These are phyloP conservation scores for Halictus ligatus DNA, from an alignment of 2,888 invertebrate species.

Conservation along the genomic window DNA sequence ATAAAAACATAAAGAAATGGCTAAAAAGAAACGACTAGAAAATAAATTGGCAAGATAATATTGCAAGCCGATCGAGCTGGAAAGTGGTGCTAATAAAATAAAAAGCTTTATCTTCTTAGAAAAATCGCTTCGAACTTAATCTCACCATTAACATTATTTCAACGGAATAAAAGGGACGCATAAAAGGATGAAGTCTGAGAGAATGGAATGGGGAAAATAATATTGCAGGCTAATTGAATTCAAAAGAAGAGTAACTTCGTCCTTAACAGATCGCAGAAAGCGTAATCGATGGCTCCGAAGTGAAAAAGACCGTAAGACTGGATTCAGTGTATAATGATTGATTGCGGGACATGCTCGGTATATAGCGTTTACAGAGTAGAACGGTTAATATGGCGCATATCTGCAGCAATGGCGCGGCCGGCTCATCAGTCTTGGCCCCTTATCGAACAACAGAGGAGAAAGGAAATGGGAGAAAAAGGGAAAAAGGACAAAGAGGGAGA, in stretches of 20 bases:
- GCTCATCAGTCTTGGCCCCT: constrained; percentile 13
- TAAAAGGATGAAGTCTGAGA: background rate
- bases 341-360: background rate
- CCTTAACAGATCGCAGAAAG: background rate
- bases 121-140: too few species aligned
- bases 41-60: too few species aligned
- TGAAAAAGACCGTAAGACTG: background rate
- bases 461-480: background rate
- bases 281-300: background rate
- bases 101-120: too few species aligned
- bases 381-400: background rate
- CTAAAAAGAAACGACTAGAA: too few species aligned
- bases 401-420: constrained; percentile 7
- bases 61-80: too few species aligned
- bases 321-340: constrained; percentile 4
- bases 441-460: background rate
- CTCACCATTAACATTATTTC: too few species aligned
- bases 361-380: background rate
- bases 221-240: background rate
- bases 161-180: background rate
- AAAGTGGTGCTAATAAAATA: too few species aligned
- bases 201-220: background rate
- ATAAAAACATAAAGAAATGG: too few species aligned
- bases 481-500: background rate
- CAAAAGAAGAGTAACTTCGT: background rate